Base-by-base conservation (phyloP, 1,140 invertebrate genomes). In the Ceratina australensis region DNA sequence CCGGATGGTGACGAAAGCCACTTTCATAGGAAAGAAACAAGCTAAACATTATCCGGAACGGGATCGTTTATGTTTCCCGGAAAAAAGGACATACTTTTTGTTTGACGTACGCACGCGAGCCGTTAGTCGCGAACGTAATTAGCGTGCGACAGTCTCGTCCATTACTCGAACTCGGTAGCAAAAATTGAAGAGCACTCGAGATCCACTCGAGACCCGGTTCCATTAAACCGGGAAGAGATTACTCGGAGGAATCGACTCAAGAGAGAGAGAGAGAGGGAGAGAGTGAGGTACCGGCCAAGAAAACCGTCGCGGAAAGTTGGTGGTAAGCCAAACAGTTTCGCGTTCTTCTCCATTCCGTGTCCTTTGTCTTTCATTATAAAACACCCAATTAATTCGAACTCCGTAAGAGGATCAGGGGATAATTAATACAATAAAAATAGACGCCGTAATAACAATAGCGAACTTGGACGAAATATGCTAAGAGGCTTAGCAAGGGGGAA, bases 361-460 rank as follows among this genome's bases (percentile, higher is more conserved):
- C 65, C 59, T 71, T 60, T 52, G 75, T 71, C 24, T 56, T 60
- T 78, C 60, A 54, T 79, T 81, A 68, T 85, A 83, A 88, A 89
- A 88, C 86, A 90, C 87, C 85, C 90, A 86, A 90, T 90, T 90
- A 89, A 88, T 90, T 88, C 83, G 78, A 87, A 88, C 87, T 83
- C 64, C 52, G 64, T 90, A 91, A 90, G 89, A 87, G 89, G 89
- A 90, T 91, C 85, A 88, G 63, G 47, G 74, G 73, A 90, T 90
- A 90, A 91, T 90, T 88, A 89, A 91, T 90, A 82, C 87, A 89
- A 88, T 87, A 86, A 88, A 90, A 90, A 90, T 89, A 90, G 87
- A 86, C 78, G 73, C 52, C 72, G 81, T 78, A 86, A 89, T 87
- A 88, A 86, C 79, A 89, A 87, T 86, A 75, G 80, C 69, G 63